Base-by-base conservation (phyloP, 2,797 vertebrate species). In the Crypturellus tataupa region DNA sequence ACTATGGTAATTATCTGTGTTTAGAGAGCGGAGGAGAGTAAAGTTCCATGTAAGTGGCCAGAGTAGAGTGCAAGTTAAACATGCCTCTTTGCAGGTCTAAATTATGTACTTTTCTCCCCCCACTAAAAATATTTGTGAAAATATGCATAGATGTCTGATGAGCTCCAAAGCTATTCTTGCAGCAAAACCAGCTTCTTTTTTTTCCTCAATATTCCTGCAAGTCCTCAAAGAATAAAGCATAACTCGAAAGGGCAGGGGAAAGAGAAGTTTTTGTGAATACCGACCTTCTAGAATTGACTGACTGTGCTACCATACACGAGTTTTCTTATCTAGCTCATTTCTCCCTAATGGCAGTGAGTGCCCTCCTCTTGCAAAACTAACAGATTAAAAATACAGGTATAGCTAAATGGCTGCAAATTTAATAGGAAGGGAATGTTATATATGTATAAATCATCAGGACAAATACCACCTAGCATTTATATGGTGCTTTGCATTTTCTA, bases 1-100 rank as follows among this genome's bases (percentile, higher is more conserved):
- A 78, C 97, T 97, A 98, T 98, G 97, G 97, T 44, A 95, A 98
- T 98, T 98, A 98, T 98, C 98, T 98, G 94, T 98, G 98, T 98
- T 98, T 98, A 98, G 97, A 98, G 96, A 98, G 96, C 39, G 33
- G 18, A 91, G 88, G 89, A 92, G 97, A 98, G 97, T 97, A 97
- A 98, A 98, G 97, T 97, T 97, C 98, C 94, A 63, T 86, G 93
- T 95, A 95, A 97, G 96, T 93, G 95, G 95, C 88, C 89, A 97
- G 93, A 97, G 96, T 91, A 97, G 96, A 98, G 93, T 90, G 85
- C 94, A 92, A 87, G 92, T 96, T 96, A 97, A 97, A 90, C 96
- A 97, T 93, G 91, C 93, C 81, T 96, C 96, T 97, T 96, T 95
- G 84, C 46, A 79, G 95, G 92, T 92, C 91, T 97, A 95, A 97